Conservation (phyloP, 2,113 vertebrate genomes). For the Scytalopus superciliaris region DNA sequence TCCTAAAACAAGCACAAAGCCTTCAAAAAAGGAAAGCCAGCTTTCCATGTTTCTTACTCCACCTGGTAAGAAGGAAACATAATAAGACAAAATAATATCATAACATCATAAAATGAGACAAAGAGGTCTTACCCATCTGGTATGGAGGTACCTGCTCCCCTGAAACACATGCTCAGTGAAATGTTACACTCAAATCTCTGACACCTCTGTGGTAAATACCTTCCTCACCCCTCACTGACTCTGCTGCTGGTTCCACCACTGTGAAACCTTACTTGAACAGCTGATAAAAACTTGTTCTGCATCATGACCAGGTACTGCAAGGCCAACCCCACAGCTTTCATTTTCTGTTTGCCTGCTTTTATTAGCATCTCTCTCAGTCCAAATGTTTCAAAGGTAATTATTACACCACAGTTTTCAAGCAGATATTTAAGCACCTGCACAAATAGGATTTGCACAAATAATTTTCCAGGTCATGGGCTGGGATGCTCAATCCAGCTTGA, state of each 20-base stretch:
- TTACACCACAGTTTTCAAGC: not conserved
- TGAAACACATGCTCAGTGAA: not conserved
- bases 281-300: not conserved
- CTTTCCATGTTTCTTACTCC: not conserved
- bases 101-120: not conserved
- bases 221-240: not conserved
- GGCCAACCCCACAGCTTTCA: not conserved
- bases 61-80: not conserved
- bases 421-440: not conserved
- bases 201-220: not conserved
- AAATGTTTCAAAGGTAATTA: slow-evolving; percentile 12
- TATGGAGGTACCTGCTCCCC: not conserved
- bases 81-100: too few species aligned
- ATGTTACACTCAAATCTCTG: not conserved
- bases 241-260: not conserved
- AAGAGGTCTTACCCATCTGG: not conserved
- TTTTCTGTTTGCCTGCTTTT: not conserved
- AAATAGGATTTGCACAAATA: not conserved
- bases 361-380: not conserved
- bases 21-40: not conserved
- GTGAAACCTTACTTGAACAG: not conserved
- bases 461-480: not conserved
- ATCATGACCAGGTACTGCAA: not conserved
- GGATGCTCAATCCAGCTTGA: not conserved
- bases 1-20: not conserved